phyloP scores from a whole-genome alignment of 2,888 invertebrate species.

The Sympetrum striolatum region DNA sequence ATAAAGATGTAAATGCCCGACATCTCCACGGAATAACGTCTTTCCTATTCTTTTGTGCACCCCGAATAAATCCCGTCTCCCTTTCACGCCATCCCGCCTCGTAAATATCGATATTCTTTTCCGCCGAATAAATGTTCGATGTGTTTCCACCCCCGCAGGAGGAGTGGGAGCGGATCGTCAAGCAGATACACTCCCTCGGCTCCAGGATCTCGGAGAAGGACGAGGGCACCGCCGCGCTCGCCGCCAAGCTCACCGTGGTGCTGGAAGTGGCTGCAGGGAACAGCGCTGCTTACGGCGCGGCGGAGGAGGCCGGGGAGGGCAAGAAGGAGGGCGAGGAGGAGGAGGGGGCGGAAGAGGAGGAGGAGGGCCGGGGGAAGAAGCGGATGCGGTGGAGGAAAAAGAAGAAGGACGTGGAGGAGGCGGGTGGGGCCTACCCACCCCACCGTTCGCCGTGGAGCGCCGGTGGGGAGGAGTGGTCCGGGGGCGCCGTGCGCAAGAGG shows the following conservation, averaged over 20 bases:
- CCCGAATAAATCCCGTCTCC: background rate
- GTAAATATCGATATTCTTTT: background rate
- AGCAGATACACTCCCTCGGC: constrained; percentile 47
- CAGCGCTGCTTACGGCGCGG: constrained; percentile 55
- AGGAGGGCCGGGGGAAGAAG: constrained; percentile 43
- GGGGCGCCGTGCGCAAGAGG: constrained; percentile 27
- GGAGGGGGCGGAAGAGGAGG: constrained; percentile 49
- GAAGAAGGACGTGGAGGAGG: constrained; percentile 25
- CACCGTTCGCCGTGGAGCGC: constrained; percentile 20
- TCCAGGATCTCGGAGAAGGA: constrained; percentile 48
- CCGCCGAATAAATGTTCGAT: background rate
- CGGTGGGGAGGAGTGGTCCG: constrained; percentile 33
- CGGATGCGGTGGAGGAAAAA: background rate
- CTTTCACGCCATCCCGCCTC: background rate
- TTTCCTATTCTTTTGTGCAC: background rate
- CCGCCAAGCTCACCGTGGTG: constrained; percentile 63
- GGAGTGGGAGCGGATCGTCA: constrained; percentile 50
- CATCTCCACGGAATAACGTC: background rate
- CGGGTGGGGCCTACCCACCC: background rate
- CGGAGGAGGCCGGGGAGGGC: constrained; percentile 46
- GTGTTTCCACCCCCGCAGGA: constrained; percentile 5
- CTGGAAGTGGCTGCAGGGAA: constrained; percentile 63
- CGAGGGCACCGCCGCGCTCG: constrained; percentile 41
- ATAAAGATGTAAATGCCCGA: no score
- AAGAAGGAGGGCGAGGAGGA: constrained; percentile 47